A percentile compares a stretch with the other conserved stretches of the same genome.
Conservation (phyloP, 2,888 invertebrate species). For the Pandemis corylana region DNA sequence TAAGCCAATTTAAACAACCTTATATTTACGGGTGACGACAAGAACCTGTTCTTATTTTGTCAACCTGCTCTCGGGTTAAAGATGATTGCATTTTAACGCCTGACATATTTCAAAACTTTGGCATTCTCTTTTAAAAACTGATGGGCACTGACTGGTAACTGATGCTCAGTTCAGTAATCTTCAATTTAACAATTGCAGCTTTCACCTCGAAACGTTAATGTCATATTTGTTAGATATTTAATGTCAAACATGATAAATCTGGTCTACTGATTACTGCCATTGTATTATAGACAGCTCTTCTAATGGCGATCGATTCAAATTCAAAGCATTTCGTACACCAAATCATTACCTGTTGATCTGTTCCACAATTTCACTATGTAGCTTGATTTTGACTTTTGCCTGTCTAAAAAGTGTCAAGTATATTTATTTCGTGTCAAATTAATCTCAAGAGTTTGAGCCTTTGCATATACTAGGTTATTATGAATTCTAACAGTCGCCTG, state of each 20-base stretch:
- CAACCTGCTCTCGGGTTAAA: neutral
- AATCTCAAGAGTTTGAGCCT: neutral
- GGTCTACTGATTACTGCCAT: neutral
- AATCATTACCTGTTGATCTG: neutral
- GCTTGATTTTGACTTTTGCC: neutral
- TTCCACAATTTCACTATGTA: neutral
- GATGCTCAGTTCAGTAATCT: neutral
- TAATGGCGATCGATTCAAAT: neutral
- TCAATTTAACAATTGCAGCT: neutral
- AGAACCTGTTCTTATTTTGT: conserved; percentile 1
- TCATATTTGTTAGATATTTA: neutral
- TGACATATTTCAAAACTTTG: neutral
- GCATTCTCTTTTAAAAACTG: neutral
- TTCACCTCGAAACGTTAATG: neutral
- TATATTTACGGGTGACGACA: neutral
- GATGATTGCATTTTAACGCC: neutral
- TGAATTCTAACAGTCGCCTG: neutral
- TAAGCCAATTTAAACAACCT: neutral
- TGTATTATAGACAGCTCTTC: neutral
- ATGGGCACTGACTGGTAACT: neutral
- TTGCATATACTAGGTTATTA: neutral
- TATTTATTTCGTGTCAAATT: neutral
- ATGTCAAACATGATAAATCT: neutral
- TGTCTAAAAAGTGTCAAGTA: no score
- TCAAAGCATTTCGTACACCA: neutral